Percentiles rank a stretch among this genome's conserved stretches.
Conservation (phyloP, 2,113 vertebrate species). For the Otolemur garnettii region DNA sequence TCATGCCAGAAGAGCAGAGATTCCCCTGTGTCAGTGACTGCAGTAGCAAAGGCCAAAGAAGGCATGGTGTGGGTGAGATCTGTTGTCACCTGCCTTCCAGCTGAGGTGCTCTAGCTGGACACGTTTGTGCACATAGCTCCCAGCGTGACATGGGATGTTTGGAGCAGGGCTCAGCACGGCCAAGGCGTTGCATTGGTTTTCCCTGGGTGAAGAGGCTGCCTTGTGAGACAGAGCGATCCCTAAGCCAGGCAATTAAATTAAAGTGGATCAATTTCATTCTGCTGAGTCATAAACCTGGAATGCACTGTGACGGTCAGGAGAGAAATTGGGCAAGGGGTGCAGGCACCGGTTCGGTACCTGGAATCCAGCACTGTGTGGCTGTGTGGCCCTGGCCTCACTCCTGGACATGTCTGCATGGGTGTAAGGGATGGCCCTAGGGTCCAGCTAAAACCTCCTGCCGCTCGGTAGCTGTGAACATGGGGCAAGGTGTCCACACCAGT, state of each 20-base stretch:
- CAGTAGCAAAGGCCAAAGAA: neutral
- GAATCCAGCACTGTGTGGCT: rapidly evolving
- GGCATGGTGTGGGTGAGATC: neutral
- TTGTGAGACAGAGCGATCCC: too few species aligned
- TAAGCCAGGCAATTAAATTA: neutral
- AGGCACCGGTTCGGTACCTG: rapidly evolving
- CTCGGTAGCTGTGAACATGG: rapidly evolving
- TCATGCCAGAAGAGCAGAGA: neutral
- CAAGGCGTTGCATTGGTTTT: neutral
- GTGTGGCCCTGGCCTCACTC: neutral
- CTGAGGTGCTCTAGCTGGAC: neutral
- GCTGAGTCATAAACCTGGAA: neutral
- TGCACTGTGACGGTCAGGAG: neutral
- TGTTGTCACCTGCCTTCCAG: neutral
- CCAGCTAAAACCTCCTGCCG: neutral
- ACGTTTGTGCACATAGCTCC: neutral
- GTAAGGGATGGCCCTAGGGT: rapidly evolving
- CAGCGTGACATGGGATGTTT: neutral
- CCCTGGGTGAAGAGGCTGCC: neutral
- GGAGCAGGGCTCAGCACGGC: neutral
- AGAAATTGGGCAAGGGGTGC: too few species aligned
- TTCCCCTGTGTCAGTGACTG: neutral
- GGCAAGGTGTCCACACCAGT: rapidly evolving
- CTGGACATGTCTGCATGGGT: rapidly evolving
- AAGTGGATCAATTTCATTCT: rapidly evolving